Conservation (phyloP, 2,113 vertebrate genomes). For the Chauna torquata region DNA sequence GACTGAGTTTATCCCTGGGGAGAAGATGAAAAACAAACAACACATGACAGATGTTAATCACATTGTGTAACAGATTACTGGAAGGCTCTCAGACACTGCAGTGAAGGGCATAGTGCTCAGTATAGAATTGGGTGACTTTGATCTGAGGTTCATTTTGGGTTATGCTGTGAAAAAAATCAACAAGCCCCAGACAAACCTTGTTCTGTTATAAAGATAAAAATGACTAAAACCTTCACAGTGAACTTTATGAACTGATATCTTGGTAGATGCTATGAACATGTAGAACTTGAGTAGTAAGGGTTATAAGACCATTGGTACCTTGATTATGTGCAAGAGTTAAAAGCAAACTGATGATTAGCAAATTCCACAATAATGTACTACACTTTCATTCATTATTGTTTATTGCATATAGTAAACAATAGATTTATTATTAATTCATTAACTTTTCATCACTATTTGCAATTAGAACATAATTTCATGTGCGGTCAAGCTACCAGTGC, state of each 20-base stretch:
- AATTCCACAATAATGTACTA: background rate
- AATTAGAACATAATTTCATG: accelerated
- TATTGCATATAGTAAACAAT: background rate
- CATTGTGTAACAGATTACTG: background rate
- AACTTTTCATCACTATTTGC: background rate
- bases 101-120: background rate
- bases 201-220: slow-evolving; percentile 1
- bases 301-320: background rate
- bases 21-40: slow-evolving; percentile 35
- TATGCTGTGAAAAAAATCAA: background rate
- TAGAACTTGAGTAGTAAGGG: background rate
- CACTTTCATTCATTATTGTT: background rate
- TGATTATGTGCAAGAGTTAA: background rate
- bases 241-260: background rate
- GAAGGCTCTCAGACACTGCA: background rate
- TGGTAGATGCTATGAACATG: background rate
- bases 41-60: slow-evolving; percentile 3
- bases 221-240: background rate
- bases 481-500: background rate
- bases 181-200: background rate
- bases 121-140: background rate
- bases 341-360: background rate
- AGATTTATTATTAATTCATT: background rate
- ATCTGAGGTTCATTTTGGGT: slow-evolving; percentile 44
- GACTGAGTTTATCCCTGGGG: slow-evolving; percentile 38